Base-by-base conservation (phyloP, 1,140 invertebrate genomes). In the Drosophila paulistorum region DNA sequence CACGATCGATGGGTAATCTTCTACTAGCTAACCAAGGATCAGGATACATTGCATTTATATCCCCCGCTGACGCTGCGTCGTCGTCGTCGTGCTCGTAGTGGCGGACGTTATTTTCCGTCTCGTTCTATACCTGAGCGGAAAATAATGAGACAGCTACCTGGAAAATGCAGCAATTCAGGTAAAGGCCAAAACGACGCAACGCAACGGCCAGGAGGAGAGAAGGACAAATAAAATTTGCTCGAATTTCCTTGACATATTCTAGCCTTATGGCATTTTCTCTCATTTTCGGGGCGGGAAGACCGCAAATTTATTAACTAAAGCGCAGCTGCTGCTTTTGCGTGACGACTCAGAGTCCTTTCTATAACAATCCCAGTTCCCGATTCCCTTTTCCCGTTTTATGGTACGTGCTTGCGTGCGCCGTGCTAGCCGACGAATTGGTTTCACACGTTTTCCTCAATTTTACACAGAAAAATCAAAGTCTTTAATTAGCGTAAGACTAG, bases 211-310 rank as follows among this genome's bases (percentile, higher is more conserved):
- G 30, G n/a, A 42, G 5, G 6, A 14, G 7, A 2, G 7, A 14
- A 48, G 45, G 45, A 23, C 45, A 51, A 23, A 1, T 20, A 39
- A 89, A 84, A 81, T 72, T 81, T 71, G 80, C 79, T 71, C 61
- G 70, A 63, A 70, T 81, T 77, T 72, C 54, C 68, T 62, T 45
- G 33, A 51, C 70, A 77, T 71, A 35, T 63, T 65, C 33, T 42
- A 6, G 69, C 66, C 70, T 67, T 48, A 77, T 82, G 74, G 20
- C 45, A 33, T 58, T 76, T 35, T 20, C 33, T 26, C n/a, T 20
- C 10, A 30, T 68, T 79, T 87, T 83, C 81, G 71, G 80, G 84
- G 84, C 84, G 84, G 84, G 84, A 89, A 89, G 84, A 89, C 84
- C 84, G 84, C 84, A 89, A 89, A 89, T 89, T 84, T 89, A 84